Evolutionary conservation across 1,140 invertebrate species (phyloP).

Genomic region (Berghia stephanieae): DNA sequence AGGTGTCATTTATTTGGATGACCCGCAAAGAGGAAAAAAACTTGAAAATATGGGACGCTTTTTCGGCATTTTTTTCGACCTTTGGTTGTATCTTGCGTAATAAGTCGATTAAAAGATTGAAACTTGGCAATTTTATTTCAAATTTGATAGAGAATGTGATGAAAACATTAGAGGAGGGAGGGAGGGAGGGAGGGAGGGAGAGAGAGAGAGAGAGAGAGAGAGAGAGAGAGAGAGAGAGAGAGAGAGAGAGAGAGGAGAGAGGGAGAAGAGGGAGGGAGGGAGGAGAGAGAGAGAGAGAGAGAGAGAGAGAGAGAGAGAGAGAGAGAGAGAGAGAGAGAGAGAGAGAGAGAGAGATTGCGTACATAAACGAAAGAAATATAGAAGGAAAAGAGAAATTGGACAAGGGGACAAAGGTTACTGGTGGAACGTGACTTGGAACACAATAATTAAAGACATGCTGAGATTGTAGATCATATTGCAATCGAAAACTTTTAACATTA

Average conservation of each 20-base stretch:
- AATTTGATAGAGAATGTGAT: not conserved
- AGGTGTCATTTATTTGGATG: too few relatives aligned
- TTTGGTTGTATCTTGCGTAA: too few relatives aligned
- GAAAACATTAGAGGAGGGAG: not conserved
- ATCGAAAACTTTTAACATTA: not conserved
- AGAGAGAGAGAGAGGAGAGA: not conserved
- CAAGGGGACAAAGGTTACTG: too few relatives aligned
- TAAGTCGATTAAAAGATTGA: too few relatives aligned
- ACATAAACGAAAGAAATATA: not conserved
- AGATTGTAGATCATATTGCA: not conserved
- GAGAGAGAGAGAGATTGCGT: not conserved
- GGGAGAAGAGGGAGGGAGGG: not conserved
- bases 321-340: not conserved
- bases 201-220: constrained; percentile 16
- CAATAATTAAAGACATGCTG: too few relatives aligned
- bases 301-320: not conserved
- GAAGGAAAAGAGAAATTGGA: too few relatives aligned
- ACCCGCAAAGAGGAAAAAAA: too few relatives aligned
- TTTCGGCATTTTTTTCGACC: too few relatives aligned
- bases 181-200: not conserved
- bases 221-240: not conserved
- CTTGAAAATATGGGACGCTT: too few relatives aligned
- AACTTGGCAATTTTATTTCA: too few relatives aligned
- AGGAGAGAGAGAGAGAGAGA: not conserved
- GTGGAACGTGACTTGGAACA: too few relatives aligned